phyloP scores from a whole-genome alignment of 2,888 invertebrate species.

The Furcula furcula region DNA sequence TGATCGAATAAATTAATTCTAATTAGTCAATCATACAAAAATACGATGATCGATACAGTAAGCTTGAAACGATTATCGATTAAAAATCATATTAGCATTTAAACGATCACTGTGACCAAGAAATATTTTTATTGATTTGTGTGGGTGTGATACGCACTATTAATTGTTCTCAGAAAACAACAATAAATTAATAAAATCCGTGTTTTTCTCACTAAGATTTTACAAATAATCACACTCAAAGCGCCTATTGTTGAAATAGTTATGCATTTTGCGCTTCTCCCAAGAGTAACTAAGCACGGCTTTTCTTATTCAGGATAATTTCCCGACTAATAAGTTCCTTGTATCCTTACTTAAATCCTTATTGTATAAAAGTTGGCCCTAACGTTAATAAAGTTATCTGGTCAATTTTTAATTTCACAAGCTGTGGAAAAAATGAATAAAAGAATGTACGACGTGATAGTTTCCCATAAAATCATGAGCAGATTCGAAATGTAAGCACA shows the following conservation, averaged over 20 bases:
- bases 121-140: conserved; percentile 17
- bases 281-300: too few species aligned
- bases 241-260: too few species aligned
- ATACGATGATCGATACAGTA: conserved; percentile 15
- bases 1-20: conserved; percentile 24
- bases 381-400: neutral
- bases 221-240: neutral
- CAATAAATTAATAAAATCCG: too few species aligned
- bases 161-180: conserved; percentile 13
- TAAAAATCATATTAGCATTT: conserved; percentile 24
- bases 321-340: too few species aligned
- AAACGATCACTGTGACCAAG: conserved; percentile 18
- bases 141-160: conserved; percentile 17
- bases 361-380: too few species aligned
- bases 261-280: too few species aligned
- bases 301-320: too few species aligned
- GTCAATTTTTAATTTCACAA: neutral
- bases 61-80: conserved; percentile 24
- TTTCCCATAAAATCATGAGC: conserved; percentile 80
- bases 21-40: conserved; percentile 21
- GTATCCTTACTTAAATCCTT: too few species aligned
- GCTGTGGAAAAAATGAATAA: conserved; percentile 15
- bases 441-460: conserved; percentile 56
- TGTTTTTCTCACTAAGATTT: too few species aligned
- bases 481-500: conserved; percentile 80